Base-by-base conservation (phyloP, 2,797 vertebrate species). In the Coregonus suidteri region DNA sequence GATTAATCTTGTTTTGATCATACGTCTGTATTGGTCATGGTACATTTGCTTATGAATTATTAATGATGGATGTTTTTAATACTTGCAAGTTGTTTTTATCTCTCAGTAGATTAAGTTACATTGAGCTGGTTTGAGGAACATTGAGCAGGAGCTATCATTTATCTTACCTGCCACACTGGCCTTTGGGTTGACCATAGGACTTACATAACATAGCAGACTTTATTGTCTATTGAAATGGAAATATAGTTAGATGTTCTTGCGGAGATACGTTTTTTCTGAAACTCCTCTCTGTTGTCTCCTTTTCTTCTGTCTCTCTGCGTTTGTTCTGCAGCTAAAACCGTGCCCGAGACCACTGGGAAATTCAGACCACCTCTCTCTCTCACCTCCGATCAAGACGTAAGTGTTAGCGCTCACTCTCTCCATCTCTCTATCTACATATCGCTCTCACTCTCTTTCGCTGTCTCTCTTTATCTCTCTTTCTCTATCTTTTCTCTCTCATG, bases 341-440 rank as follows among this genome's bases (percentile, higher is more conserved):
- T 86, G 51, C 81, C 78, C 77, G 82, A 88, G 76, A 86, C 85
- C 70, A 31, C 77, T 35, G 83, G 76, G 66, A 88, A 83, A 80
- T 91, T 89, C 80, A 80, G 92, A 85, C 78, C 59, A 20, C 87
- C 88, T 83, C 83, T 85, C 71, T 93, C 94, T 77, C 62, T 92
- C 54, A 75, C 86, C 62, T 86, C 93, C 71, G 92, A 93, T 51
- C 89, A 91, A 25, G 90, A 95, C 86, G 95, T 95, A 92, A 94
- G 89, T 90, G 74, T 82, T 34, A n/a, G 3, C 83, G 59, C 7
- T 53, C 31, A n/a, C 53, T 66, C 47, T 73, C 71, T n/a, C 1
- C 47, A 0, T 79, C 71, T 62, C 41, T 65, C 18, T 65, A 2
- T 37, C 9, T 13, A 3, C 35, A 30, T 65, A 14, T 62, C 30